These are phyloP conservation scores for Eciton burchellii DNA, from an alignment of 1,140 invertebrate species.

Conservation along the genomic window DNA sequence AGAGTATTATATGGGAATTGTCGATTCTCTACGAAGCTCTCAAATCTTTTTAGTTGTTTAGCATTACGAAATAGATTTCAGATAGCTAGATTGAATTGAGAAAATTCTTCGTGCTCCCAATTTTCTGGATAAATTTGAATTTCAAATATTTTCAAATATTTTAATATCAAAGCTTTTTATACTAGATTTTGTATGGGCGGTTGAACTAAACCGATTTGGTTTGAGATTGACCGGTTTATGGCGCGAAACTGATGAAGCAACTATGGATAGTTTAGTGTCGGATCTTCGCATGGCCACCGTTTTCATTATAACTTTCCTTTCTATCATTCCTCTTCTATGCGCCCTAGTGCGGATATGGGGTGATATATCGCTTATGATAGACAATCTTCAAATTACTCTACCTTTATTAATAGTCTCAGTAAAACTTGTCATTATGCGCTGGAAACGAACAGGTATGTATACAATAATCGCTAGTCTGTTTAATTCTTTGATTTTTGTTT, in stretches of 20 bases:
- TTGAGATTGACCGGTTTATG: slow-evolving; percentile 31
- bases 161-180: not conserved
- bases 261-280: slow-evolving; percentile 11
- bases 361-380: slow-evolving; percentile 36
- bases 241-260: not conserved
- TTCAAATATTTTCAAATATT: not conserved
- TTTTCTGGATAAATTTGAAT: no score
- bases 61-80: no score
- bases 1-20: no score
- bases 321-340: not conserved
- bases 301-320: slow-evolving; percentile 32
- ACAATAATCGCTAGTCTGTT: not conserved
- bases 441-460: slow-evolving; percentile 31
- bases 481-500: no score
- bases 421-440: slow-evolving; percentile 38
- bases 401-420: slow-evolving; percentile 11
- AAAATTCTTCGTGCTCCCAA: not conserved
- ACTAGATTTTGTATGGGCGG: slow-evolving; percentile 34
- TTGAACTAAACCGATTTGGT: slow-evolving; percentile 34
- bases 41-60: no score
- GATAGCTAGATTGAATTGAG: no score
- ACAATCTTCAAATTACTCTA: slow-evolving; percentile 42
- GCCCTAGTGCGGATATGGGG: slow-evolving; percentile 29
- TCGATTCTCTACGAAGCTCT: no score
- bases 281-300: slow-evolving; percentile 31